Base-by-base conservation (phyloP, 2,888 invertebrate species). In the Plagiodera versicolora region DNA sequence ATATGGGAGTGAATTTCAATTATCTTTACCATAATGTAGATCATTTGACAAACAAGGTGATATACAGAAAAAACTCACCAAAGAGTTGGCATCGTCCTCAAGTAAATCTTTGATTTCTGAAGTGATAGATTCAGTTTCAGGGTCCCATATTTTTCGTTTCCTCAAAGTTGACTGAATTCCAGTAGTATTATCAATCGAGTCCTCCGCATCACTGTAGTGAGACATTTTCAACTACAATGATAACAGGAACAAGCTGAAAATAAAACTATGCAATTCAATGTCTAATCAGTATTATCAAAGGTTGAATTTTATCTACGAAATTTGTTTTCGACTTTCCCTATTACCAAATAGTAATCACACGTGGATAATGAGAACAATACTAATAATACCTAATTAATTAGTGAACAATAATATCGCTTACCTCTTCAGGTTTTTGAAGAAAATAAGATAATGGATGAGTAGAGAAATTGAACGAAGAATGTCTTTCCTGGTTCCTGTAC, bases 71-170 rank as follows among this genome's bases (percentile, higher is more conserved):
- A 39, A 14, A 59, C 73, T 73, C 69, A 80, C 79, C 72, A 80
- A 70, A 35, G 80, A 80, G 63, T 79, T 77, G 52, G 80, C 80
- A 75, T 83, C 81, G 20, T 75, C 75, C 44, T 83, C 81, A 17
- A 83, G 69, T 20, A 82, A 66, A 69, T 82, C 82, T 72, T 82
- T 81, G 47, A 82, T 81, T 70, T 82, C 82, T 9, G 81, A 81
- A 18, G 79, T 73, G 24, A 81, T 79, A 8, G 80, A 80, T 61
- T 79, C 79, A 18, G 69, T 75, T 49, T 82, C 82, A 2, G 78
- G 77, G 63, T 81, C 81, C 81, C 81, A 81, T 16, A 77, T 66
- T 65, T 75, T 77, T 47, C 81, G 68, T 65, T 78, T 79, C 44
- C 79, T 67, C 14, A 79, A 62, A n/a, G 74, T 73, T 3, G 72